These are phyloP conservation scores for Sinocyclocheilus anophthalmus DNA, from an alignment of 2,113 vertebrate species.

Conservation along the genomic window DNA sequence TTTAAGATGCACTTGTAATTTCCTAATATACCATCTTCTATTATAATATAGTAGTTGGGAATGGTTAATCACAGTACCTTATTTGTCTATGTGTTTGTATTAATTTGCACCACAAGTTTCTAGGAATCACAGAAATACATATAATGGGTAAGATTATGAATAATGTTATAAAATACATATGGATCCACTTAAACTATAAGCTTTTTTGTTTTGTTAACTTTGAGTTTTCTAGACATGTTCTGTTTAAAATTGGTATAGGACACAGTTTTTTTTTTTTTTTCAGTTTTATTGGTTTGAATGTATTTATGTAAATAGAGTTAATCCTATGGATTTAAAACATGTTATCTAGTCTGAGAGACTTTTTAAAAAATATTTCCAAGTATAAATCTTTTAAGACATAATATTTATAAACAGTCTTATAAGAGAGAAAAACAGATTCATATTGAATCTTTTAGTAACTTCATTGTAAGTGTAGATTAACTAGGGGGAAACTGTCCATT, in stretches of 20 bases:
- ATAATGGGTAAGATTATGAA: constrained; percentile 24
- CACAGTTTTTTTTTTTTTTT: not conserved
- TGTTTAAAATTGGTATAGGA: constrained; percentile 20
- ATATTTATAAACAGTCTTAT: constrained; percentile 65
- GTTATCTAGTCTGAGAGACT: constrained; percentile 72
- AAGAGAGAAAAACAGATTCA: constrained; percentile 80
- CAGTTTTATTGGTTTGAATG: not conserved
- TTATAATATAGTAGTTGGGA: not conserved
- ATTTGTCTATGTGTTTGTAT: constrained; percentile 12
- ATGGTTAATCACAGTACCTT: not conserved
- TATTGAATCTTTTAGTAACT: constrained; percentile 88
- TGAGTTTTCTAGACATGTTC: constrained; percentile 57
- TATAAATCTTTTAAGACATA: not conserved
- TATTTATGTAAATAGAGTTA: constrained; percentile 58
- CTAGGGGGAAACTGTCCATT: not conserved
- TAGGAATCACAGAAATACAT: not conserved
- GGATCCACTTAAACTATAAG: not conserved
- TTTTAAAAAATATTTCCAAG: not conserved
- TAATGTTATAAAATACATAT: not conserved
- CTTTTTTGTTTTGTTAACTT: constrained; percentile 53
- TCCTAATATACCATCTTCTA: not conserved
- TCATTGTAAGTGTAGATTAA: constrained; percentile 57
- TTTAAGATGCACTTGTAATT: constrained; percentile 7
- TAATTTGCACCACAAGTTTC: not conserved
- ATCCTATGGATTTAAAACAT: constrained; percentile 86